Base-by-base conservation (phyloP, 1,140 invertebrate species). In the Drosophila arizonae region DNA sequence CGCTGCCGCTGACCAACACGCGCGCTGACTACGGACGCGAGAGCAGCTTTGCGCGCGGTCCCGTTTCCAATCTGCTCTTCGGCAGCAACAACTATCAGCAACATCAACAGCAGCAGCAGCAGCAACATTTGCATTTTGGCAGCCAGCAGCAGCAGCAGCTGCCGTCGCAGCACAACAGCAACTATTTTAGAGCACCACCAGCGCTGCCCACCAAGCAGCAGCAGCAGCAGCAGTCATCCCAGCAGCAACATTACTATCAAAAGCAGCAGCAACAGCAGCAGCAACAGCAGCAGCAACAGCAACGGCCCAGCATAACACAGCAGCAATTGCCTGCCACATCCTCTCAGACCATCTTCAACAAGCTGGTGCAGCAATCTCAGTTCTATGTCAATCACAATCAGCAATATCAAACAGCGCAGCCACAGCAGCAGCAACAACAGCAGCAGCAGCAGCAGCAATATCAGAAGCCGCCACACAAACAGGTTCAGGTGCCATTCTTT, bases 301-400 rank as follows among this genome's bases (percentile, higher is more conserved):
- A 78, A 36, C 48, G 65, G 13, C 76, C 68, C 2, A 77, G 73
- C 72, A 76, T 81, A 13, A 85, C 77, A 10, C 90, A 81, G 54
- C 84, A 90, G 26, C 76, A 87, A 24, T 6, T 86, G 66, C 81
- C 81, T 0, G 70, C 81, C 0, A 76, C 88, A 1, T 81, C 85
- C 0, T 76, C 77, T 3, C 84, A 88, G 30, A 70, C 56, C n/a
- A 80, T 90, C 6, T 90, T 81, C 63, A 90, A 89, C 28, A 90
- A 90, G 56, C 26, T 81, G 30, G 71, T 90, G 55, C 79, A 92
- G 28, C 91, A 93, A 26, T 92, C 92, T 57, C 92, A 92, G n/a
- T 91, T 74, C 68, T 93, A 90, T 90, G 92, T 81, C 71, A 93
- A 92, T 72, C 93, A 93, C 77, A 90, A 90, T 72, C 91, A 90